Evolutionary conservation across 2,888 invertebrate species (phyloP), one percentile per base, ranked within the genome.

Genomic region (Creontiades dilutus): DNA sequence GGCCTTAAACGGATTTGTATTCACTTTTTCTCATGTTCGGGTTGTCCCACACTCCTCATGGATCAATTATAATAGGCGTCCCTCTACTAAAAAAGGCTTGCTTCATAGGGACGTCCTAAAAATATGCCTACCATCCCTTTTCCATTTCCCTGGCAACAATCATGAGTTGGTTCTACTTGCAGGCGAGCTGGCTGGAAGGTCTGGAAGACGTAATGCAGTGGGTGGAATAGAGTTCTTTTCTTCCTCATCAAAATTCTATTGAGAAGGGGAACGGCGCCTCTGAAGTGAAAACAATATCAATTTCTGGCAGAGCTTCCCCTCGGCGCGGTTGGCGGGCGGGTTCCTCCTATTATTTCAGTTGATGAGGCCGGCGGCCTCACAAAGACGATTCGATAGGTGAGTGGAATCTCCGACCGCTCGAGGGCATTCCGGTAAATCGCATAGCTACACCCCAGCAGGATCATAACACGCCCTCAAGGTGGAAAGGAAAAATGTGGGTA

Each of bases 261-360:
- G 68, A 19, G n/a, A 68, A 23, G 68, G 68, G 23, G 68, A 68
- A 68, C 68, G 68, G 68, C 68, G 68, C 68, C 68, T 68, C 68
- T 68, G 68, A 68, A 23, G 68, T 68, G 68, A 68, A 68, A 68
- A 68, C 68, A 68, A 68, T 68, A 68, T 68, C 68, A 68, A 68
- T 68, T 68, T 68, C 68, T 68, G 68, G 27, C 68, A 68, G 68
- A 68, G 68, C 68, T 68, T 68, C 23, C 68, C 11, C 68, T 57
- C 19, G 12, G 68, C 68, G 19, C 19, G 12, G 68, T 9, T 68
- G 9, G 23, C n/a, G 23, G 23, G 27, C 68, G 23, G 68, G 68
- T 68, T 23, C 68, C 37, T 37, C 37, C 68, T 23, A 68, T 68
- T 68, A 68, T 68, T 68, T 68, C 68, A 68, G 68, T 68, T 68